These are phyloP conservation scores for Etheostoma spectabile DNA, from an alignment of 2,113 vertebrate species.

Conservation along the genomic window DNA sequence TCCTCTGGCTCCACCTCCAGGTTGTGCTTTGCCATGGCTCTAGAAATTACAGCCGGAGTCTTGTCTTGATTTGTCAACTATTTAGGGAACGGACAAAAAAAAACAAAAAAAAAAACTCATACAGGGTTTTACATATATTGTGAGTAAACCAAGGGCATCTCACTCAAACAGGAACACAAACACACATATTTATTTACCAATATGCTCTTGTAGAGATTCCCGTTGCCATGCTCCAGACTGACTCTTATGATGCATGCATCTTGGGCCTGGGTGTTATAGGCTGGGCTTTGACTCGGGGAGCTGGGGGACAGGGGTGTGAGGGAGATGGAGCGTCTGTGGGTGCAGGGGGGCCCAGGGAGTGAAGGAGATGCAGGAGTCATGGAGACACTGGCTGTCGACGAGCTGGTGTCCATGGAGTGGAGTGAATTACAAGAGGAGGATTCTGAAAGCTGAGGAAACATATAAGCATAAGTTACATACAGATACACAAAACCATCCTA, in stretches of 20 bases:
- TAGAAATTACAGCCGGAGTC: conserved; percentile 89
- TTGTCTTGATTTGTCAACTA: conserved; percentile 96
- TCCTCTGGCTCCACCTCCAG: conserved; percentile 86
- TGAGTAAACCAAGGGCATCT: background rate
- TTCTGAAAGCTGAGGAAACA: conserved; percentile 83
- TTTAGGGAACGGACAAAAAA: background rate
- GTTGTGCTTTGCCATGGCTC: conserved; percentile 94
- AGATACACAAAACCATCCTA: background rate
- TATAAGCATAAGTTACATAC: background rate
- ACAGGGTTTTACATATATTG: background rate
- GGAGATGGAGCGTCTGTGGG: conserved; percentile 82
- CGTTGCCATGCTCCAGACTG: conserved; percentile 88
- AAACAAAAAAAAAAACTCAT: background rate
- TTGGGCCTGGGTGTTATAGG: conserved; percentile 91
- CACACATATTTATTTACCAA: conserved; percentile 82
- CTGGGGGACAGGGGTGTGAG: conserved; percentile 77
- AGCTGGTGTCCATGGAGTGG: conserved; percentile 87
- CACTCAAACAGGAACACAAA: background rate
- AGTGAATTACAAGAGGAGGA: conserved; percentile 88
- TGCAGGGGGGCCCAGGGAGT: conserved; percentile 71
- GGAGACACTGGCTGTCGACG: conserved; percentile 80
- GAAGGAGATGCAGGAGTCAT: conserved; percentile 74
- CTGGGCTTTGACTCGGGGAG: conserved; percentile 74
- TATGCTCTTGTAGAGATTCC: conserved; percentile 97
- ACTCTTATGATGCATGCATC: conserved; percentile 91